phyloP scores from a whole-genome alignment of 2,113 vertebrate species.

The Clarias magur region DNA sequence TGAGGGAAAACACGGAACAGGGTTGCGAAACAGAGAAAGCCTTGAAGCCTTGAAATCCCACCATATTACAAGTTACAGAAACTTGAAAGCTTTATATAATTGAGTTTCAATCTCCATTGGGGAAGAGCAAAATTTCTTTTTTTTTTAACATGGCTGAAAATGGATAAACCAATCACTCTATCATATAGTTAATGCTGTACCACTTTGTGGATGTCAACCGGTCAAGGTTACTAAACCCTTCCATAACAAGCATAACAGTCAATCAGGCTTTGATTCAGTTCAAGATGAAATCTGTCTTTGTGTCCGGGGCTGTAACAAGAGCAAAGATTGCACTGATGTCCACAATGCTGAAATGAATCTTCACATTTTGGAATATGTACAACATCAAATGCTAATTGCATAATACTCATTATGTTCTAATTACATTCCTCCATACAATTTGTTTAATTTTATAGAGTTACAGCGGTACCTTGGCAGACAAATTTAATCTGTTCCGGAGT shows the following conservation, averaged over 20 bases:
- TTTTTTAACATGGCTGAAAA: neutral
- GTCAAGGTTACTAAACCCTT: neutral
- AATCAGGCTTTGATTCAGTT: neutral
- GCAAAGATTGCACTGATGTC: neutral
- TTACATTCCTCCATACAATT: neutral
- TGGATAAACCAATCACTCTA: neutral
- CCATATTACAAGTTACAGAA: slow-evolving; percentile 14
- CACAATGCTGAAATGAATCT: neutral
- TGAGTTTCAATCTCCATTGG: neutral
- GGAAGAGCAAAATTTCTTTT: neutral
- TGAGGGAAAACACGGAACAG: slow-evolving; percentile 16
- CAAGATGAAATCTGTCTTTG: neutral
- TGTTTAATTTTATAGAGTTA: neutral
- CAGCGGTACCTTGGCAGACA: too few relatives aligned
- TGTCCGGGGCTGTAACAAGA: neutral
- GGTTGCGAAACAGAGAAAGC: slow-evolving; percentile 19
- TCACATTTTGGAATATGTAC: neutral
- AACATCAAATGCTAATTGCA: neutral
- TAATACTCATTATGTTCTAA: neutral
- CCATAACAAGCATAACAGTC: neutral
- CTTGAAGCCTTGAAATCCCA: slow-evolving; percentile 4
- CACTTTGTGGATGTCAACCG: neutral
- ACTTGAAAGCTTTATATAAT: slow-evolving; percentile 9
- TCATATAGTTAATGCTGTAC: neutral
- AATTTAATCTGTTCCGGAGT: too few relatives aligned